phyloP scores from a whole-genome alignment of 2,888 invertebrate genomes.

The Caenorhabditis sp. region DNA sequence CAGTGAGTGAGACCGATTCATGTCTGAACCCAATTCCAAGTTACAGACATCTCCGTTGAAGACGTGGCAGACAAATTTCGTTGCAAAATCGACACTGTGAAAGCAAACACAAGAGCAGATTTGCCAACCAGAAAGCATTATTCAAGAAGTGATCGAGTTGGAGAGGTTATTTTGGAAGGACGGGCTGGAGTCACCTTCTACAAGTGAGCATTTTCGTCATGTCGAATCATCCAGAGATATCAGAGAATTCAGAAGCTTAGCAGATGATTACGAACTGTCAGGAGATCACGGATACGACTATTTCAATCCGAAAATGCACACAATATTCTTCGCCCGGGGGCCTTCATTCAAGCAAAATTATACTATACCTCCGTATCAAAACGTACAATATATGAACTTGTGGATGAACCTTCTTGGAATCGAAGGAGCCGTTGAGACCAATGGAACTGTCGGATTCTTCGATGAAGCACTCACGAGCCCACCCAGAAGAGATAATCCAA shows the following conservation, averaged over 20 bases:
- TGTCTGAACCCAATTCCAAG: not conserved
- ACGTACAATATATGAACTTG: conserved; percentile 75
- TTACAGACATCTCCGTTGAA: conserved; percentile 51
- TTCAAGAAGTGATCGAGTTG: conserved; percentile 65
- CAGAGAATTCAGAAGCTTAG: conserved; percentile 49
- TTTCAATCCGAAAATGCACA: conserved; percentile 69
- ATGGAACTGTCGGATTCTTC: conserved; percentile 72
- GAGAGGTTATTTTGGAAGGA: conserved; percentile 74
- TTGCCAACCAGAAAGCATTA: conserved; percentile 72
- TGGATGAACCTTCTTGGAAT: conserved; percentile 59
- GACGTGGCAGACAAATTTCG: conserved; percentile 63
- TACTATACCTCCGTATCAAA: conserved; percentile 72
- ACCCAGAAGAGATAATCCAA: conserved; percentile 23
- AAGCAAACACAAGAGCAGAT: conserved; percentile 64
- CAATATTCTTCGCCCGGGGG: conserved; percentile 76
- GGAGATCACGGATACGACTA: conserved; percentile 77
- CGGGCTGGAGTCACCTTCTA: conserved; percentile 70
- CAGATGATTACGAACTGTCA: conserved; percentile 60
- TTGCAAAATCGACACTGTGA: conserved; percentile 67
- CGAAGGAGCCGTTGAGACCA: conserved; percentile 65
- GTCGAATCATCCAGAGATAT: not conserved
- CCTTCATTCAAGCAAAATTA: conserved; percentile 68
- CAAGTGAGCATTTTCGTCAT: too few species aligned
- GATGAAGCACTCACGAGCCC: conserved; percentile 49
- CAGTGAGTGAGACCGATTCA: conserved; percentile 10